Percentiles rank a stretch among this genome's conserved stretches.
These are phyloP conservation scores for Nycticebus coucang DNA, from an alignment of 2,113 vertebrate species.

Conservation along the genomic window DNA sequence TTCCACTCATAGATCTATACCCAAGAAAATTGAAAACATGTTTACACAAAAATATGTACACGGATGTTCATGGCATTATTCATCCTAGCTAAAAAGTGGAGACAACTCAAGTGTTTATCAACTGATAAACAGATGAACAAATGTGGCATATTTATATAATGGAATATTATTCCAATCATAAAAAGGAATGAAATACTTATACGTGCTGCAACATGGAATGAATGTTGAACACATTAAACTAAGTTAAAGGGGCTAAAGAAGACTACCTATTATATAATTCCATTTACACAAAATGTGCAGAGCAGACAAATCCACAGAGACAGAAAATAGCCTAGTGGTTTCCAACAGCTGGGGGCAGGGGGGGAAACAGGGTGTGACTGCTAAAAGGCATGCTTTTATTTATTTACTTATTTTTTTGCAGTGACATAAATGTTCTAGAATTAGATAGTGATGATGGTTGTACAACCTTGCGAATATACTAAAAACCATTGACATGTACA, in stretches of 20 bases:
- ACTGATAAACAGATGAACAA: not conserved
- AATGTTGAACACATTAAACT: not conserved
- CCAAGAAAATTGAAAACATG: not conserved
- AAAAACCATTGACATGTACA: not conserved
- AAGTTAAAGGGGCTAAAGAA: not conserved
- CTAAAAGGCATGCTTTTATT: not conserved
- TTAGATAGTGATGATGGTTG: not conserved
- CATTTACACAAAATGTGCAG: not conserved
- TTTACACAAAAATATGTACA: not conserved
- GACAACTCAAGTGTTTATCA: not conserved
- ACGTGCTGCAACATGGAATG: not conserved
- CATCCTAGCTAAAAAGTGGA: not conserved
- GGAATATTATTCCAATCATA: not conserved
- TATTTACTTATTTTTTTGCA: not conserved
- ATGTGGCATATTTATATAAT: not conserved
- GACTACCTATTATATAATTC: not conserved
- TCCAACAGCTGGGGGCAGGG: not conserved
- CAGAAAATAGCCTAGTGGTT: not conserved
- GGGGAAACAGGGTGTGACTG: not conserved
- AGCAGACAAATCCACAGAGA: not conserved
- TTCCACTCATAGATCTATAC: not conserved
- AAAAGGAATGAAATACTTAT: not conserved
- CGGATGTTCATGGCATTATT: not conserved
- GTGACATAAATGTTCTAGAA: not conserved
- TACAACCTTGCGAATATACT: not conserved